These are phyloP conservation scores for Rhodinocichla rosea DNA, from an alignment of 2,113 vertebrate species.

Conservation along the genomic window DNA sequence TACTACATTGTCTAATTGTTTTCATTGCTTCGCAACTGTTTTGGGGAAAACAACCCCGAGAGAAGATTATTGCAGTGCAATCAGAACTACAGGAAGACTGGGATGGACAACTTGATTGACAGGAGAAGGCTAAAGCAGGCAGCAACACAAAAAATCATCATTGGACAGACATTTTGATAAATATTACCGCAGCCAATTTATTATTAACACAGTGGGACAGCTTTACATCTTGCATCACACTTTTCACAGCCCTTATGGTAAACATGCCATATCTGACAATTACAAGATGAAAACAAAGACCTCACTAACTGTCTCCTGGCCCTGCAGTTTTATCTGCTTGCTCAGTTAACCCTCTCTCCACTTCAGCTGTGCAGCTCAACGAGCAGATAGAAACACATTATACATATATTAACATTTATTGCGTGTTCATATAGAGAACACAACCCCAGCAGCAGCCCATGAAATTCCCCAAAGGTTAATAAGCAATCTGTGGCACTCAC, in stretches of 20 bases:
- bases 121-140: conserved; percentile 4
- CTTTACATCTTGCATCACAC: conserved; percentile 58
- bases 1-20: background rate
- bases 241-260: conserved; percentile 64
- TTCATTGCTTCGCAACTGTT: conserved; percentile 27
- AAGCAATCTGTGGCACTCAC: background rate
- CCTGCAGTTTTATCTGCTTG: background rate
- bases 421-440: fast-evolving
- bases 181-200: conserved; percentile 50
- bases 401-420: background rate
- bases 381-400: background rate
- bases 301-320: conserved; percentile 46
- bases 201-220: conserved; percentile 58
- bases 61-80: background rate
- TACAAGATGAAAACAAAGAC: conserved; percentile 59
- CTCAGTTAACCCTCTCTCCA: conserved; percentile 38
- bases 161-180: conserved; percentile 42
- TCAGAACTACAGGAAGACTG: background rate
- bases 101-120: conserved; percentile 45
- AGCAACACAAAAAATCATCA: conserved; percentile 41
- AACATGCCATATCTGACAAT: conserved; percentile 60
- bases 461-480: background rate
- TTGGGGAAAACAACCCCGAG: background rate
- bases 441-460: background rate
- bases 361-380: background rate